Base-by-base conservation (phyloP, 2,888 invertebrate genomes). In the Agrochola lychnidis region DNA sequence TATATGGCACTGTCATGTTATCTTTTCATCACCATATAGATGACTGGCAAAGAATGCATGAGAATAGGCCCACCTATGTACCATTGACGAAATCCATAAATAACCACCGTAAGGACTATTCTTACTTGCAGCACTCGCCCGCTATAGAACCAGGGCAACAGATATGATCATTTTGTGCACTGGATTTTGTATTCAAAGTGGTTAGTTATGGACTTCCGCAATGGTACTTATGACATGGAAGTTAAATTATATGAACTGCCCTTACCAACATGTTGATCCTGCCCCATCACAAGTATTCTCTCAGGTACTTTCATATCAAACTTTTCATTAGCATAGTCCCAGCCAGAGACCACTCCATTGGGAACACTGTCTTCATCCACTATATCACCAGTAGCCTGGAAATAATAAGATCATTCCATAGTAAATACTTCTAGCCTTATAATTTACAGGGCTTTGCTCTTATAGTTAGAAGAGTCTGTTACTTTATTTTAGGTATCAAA, bases 261-360 rank as follows among this genome's bases (percentile, higher is more conserved):
- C 92, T 66, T 70, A 97, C 97, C 97, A 91, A 97, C 90, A 93
- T 97, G 97, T 92, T 98, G 97, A 90, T 97, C 97, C 94, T 98
- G 97, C 92, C 99, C 99, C 89, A 98, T 97, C 67, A 99, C 98
- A 87, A 99, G 97, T 93, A 99, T 99, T 91, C 99, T 97, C 91
- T 99, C 99, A 4, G 99, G 99, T 57, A 99, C 99, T 91, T 98
- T 98, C 99, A 99, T 99, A 89, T 98, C 98, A 93, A 98, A 98
- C 94, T 98, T 98, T 88, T 98, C 98, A 89, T 97, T 97, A 80
- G 97, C 97, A 92, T 97, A 97, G 87, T 97, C 97, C 98, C 98
- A 98, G 62, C 97, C 97, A 73, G 92, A 87, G 82, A 97, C 97
- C 73, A 97, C 94, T 84, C 97, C 97, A 92, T 97, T 97, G 14